Evolutionary conservation across 2,888 invertebrate genomes (phyloP).

Genomic region (Hydriomena furcata): DNA sequence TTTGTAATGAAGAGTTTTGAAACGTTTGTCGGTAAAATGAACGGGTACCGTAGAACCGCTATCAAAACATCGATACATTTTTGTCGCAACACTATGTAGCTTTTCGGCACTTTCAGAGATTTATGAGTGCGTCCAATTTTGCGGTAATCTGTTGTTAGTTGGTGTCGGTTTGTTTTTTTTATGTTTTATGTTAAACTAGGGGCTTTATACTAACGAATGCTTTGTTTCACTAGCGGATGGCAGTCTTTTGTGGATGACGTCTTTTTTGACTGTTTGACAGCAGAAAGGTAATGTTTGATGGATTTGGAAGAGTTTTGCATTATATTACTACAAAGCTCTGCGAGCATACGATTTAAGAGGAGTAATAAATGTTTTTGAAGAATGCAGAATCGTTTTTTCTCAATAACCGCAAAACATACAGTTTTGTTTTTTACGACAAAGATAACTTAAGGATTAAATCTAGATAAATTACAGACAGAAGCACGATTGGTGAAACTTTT

Average conservation of each 20-base stretch:
- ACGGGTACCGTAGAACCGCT: no score
- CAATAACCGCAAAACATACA: no score
- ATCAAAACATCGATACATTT: conserved; percentile 15
- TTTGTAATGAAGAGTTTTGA: no score
- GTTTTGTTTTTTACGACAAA: no score
- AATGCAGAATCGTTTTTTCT: no score
- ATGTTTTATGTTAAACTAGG: conserved; percentile 18
- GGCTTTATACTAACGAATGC: conserved; percentile 24
- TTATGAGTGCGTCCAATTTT: conserved; percentile 45
- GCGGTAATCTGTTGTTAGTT: conserved; percentile 40
- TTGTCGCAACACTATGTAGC: conserved; percentile 27
- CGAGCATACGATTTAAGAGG: no score
- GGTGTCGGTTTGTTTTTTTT: conserved; percentile 27
- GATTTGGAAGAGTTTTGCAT: not conserved
- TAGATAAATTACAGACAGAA: no score
- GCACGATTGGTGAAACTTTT: no score
- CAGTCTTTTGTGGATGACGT: not conserved
- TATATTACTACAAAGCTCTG: no score
- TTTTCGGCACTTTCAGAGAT: conserved; percentile 46
- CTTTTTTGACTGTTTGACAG: not conserved
- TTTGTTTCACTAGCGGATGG: conserved; percentile 16
- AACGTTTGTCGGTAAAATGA: no score
- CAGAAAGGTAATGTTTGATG: not conserved
- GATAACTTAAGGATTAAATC: no score
- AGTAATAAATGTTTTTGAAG: no score